Base-by-base conservation (phyloP, 2,888 invertebrate species). In the Pelosia muscerda region DNA sequence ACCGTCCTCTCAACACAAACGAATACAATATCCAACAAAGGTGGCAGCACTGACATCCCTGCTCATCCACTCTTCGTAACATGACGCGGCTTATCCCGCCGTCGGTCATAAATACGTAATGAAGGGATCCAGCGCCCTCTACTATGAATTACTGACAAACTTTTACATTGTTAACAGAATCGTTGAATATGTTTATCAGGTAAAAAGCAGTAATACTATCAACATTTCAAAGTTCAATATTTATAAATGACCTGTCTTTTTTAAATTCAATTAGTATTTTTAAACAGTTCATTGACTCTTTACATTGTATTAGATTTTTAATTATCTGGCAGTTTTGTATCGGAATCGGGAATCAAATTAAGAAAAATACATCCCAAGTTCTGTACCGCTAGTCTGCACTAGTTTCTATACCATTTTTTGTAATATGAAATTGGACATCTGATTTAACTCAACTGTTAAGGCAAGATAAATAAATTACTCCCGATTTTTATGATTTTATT, bases 91-190 rank as follows among this genome's bases (percentile, higher is more conserved):
- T 84, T 83, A 86, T 84, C 80, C 83, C 80, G 74, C 72, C 83
- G 78, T 81, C 78, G 72, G 68, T 78, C 81, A 83, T 88, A 84
- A 88, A 88, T 89, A 88, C 81, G 76, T 87, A 87, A 89, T 87
- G 86, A 88, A 86, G 78, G 81, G 78, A 72, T 81, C 79, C 69
- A 70, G 77, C 81, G 75, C 64, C 76, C 79, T 73, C 82, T 81
- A 81, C 82, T 63, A 76, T 56, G 74, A 67, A 62, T 71, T 71
- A 73, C 73, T 79, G 71, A 73, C 68, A 73, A 38, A 73, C 75
- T 77, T 34, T 63, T 63, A 65, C 66, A 57, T 69, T 71, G 67
- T 66, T 74, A 68, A 19, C 64, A 67, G 65, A 59, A 73, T 68
- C 60, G 54, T 64, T 71, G 68, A 66, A 34, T 53, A 72, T 58